Evolutionary conservation across 2,888 invertebrate genomes (phyloP), one percentile per base, ranked within the genome.

Genomic region (Mythimna albipuncta): DNA sequence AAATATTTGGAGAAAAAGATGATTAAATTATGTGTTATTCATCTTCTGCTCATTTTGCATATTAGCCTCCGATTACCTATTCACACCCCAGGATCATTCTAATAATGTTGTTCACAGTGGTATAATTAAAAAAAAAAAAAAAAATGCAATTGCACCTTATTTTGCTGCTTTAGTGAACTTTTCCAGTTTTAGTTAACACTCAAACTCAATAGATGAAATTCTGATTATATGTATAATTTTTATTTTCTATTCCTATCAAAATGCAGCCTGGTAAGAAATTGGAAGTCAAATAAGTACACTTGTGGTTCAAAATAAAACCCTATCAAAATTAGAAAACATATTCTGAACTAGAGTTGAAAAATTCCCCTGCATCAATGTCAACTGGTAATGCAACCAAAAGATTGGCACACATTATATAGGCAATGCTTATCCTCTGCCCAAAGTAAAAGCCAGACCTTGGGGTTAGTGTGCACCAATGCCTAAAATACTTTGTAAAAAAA

Each of bases 1-100:
- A 77, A 82, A 63, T 67, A 69, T 70, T 69, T 82, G 66, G 64
- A 77, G 66, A 82, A 57, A 64, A 71, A 47, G 62, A 72, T 67
- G 66, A 83, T 73, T 69, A 67, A 66, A 83, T 65, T 54, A 72
- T 80, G 52, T 83, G 58, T 69, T 72, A 75, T 80, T 80, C 67
- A 69, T 73, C 79, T 64, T 71, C 66, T 72, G 64, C 52, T 64
- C 52, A 63, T 69, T 69, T 58, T 61, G 13, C 64, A 58, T 35
- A 61, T 57, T 44, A 19, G 32, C n/a, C 10, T 69, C 13, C 9
- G n/a, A 57, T 35, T 11, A 58, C 35, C 62, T 44, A 38, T 6
- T 35, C 38, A 69, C 21, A 55, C 21, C n/a, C 71, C 68, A 47
- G 5, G 13, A 54, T 44, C 44, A 35, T 19, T 50, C 6, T 32